A percentile compares a stretch with the other conserved stretches of the same genome.
phyloP scores from a whole-genome alignment of 2,888 invertebrate species.

The Agrochola litura region DNA sequence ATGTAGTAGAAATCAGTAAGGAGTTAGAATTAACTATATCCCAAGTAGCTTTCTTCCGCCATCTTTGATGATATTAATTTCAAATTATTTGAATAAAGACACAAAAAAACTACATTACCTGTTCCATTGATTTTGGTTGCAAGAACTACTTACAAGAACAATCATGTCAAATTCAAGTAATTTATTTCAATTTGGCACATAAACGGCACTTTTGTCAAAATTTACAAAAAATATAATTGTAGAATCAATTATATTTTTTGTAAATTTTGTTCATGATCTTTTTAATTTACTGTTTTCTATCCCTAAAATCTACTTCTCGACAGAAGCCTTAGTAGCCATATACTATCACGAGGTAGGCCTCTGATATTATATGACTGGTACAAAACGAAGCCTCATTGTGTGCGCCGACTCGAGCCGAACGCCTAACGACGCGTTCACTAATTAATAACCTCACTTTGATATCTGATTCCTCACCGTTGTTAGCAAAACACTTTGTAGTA shows the following conservation, averaged over 20 bases:
- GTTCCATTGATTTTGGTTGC: neutral
- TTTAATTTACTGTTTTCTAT: neutral
- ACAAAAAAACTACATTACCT: neutral
- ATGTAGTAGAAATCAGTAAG: neutral
- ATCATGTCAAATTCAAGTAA: too few relatives aligned
- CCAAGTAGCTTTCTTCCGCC: neutral
- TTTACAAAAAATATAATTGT: too few relatives aligned
- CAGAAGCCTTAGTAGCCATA: neutral
- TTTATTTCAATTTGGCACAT: too few relatives aligned
- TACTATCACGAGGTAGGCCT: too few relatives aligned
- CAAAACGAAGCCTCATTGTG: conserved; percentile 33
- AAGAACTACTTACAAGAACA: neutral
- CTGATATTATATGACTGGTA: neutral
- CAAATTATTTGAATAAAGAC: neutral
- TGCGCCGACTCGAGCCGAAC: neutral
- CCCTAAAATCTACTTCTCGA: neutral
- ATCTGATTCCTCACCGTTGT: conserved; percentile 37
- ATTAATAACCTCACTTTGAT: conserved; percentile 53
- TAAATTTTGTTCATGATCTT: too few relatives aligned
- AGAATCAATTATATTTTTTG: too few relatives aligned
- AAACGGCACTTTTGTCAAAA: too few relatives aligned
- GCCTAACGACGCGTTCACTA: conserved; percentile 47
- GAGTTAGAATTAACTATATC: neutral
- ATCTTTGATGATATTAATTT: neutral
- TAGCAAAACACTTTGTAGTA: conserved; percentile 8